phyloP scores from a whole-genome alignment of 2,113 vertebrate genomes.

The Hypanus sabinus region DNA sequence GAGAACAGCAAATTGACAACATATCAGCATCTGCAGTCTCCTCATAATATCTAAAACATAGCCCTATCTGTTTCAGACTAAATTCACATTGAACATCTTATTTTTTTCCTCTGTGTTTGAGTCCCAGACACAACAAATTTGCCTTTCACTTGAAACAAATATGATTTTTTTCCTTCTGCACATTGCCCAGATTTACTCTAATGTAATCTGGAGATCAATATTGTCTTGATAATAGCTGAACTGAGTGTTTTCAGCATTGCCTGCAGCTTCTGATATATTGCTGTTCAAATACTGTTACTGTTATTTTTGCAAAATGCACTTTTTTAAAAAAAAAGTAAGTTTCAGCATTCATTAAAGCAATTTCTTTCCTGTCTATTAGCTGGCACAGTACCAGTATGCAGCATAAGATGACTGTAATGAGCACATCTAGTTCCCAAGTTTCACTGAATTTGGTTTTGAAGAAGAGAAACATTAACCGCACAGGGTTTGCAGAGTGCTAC shows the following conservation, averaged over 20 bases:
- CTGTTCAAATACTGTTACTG: neutral
- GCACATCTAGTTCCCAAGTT: neutral
- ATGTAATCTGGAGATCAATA: neutral
- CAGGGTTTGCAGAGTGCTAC: neutral
- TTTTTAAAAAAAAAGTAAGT: too few relatives aligned
- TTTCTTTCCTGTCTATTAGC: neutral
- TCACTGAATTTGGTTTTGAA: neutral
- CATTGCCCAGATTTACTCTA: neutral
- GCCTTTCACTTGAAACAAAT: neutral
- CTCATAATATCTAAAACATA: too few relatives aligned
- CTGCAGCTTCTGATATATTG: neutral
- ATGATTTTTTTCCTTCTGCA: neutral
- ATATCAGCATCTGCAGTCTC: too few relatives aligned
- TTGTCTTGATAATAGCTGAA: neutral
- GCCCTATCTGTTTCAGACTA: neutral
- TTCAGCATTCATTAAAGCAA: neutral
- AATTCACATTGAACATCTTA: neutral
- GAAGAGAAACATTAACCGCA: neutral
- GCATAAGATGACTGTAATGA: neutral
- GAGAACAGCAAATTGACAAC: too few relatives aligned
- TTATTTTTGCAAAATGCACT: neutral
- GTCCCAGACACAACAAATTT: neutral
- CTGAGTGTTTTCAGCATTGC: neutral
- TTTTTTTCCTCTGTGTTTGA: neutral
- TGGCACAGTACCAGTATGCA: neutral